These are phyloP conservation scores for Frankliniella intonsa DNA, from an alignment of 2,888 invertebrate species.

Conservation along the genomic window DNA sequence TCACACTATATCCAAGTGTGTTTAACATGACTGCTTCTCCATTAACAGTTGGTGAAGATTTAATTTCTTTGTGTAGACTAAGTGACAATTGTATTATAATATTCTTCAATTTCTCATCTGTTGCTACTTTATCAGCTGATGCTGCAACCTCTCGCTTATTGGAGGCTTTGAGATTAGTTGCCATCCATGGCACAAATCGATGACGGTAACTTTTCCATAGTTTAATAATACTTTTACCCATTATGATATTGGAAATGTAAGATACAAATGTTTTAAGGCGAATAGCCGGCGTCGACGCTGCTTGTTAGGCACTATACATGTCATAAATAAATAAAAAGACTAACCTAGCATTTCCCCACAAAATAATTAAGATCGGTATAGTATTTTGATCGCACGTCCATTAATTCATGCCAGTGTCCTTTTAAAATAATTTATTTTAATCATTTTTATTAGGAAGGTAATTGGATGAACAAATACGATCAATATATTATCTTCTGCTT, in stretches of 20 bases:
- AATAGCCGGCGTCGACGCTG: neutral
- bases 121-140: neutral
- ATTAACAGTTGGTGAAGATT: neutral
- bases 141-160: slow-evolving; percentile 11
- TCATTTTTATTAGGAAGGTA: too few relatives aligned
- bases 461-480: too few relatives aligned
- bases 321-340: too few relatives aligned
- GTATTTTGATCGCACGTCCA: too few relatives aligned
- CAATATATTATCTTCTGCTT: too few relatives aligned
- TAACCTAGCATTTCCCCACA: too few relatives aligned
- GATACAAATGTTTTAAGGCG: neutral
- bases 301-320: too few relatives aligned
- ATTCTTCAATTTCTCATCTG: neutral
- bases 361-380: too few relatives aligned
- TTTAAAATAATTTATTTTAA: too few relatives aligned
- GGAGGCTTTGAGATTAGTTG: slow-evolving; percentile 38
- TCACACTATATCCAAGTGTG: neutral
- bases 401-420: too few relatives aligned
- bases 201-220: slow-evolving; percentile 42
- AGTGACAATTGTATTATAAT: neutral
- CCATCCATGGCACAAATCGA: slow-evolving; percentile 42
- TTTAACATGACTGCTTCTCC: neutral
- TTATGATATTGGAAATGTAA: neutral
- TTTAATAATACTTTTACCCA: neutral
- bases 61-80: neutral